Evolutionary conservation across 2,113 vertebrate genomes (phyloP), one percentile per base, ranked within the genome.

Genomic region (Albula glossodonta): DNA sequence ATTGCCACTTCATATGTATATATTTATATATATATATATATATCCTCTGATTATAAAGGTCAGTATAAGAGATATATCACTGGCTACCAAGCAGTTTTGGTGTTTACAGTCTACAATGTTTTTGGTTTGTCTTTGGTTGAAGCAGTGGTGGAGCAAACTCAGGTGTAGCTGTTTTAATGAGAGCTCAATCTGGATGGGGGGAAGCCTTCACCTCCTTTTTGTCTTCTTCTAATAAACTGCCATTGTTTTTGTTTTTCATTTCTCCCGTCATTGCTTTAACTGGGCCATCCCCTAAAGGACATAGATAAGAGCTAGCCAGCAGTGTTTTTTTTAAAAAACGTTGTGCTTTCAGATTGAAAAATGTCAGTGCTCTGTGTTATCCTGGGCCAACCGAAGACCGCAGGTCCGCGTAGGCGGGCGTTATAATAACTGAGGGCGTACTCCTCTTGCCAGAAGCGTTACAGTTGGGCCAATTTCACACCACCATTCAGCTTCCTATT

Each of bases 271-370:
- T 31, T 41, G n/a, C 25, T 78, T n/a, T 3, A 25, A 78, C 83
- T 85, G 78, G 90, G 80, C 89, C 79, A 88, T 86, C 89, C 91
- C 90, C 92, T 89, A 80, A 74, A 89, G 91, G 88, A 81, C 74
- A 84, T 52, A 87, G 92, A 93, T 94, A 91, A 93, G 86, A 25
- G 84, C 2, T 13, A 17, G 51, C 74, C 31, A 51, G 22, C 80
- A 81, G 17, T 81, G 51, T 78, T 5, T 19, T 7, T 7, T 12
- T 82, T 25, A 51, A n/a, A 41, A 41, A 41, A 41, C 31, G 31
- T 41, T 41, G 31, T 81, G 19, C 80, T n/a, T 8, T 31, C 31
- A 82, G 50, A 51, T 51, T 81, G 49, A 51, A 9, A 81, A 52
- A 51, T 70, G 63, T 70, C 22, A 70, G 19, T n/a, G 63, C 19